Percentiles rank a stretch among this genome's conserved stretches.
Evolutionary conservation across 2,888 invertebrate species (phyloP).

Genomic region (Euplagia quadripunctaria): DNA sequence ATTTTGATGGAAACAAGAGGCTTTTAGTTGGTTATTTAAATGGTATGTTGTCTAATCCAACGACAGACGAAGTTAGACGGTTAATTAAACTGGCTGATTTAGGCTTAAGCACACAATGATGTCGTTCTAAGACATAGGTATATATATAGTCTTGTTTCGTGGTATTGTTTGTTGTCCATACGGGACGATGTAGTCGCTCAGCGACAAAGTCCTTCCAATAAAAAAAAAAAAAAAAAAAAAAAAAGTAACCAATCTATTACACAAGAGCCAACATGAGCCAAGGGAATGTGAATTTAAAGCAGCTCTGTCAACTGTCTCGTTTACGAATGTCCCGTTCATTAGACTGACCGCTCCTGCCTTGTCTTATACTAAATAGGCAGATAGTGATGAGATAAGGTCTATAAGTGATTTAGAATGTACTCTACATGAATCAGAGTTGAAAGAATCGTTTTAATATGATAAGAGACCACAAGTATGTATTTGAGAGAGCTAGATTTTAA

Average conservation of each 20-base stretch:
- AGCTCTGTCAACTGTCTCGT: conserved; percentile 23
- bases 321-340: conserved; percentile 40
- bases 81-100: too few relatives aligned
- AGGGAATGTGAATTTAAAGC: conserved; percentile 23
- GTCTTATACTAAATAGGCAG: conserved; percentile 40
- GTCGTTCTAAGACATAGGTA: too few relatives aligned
- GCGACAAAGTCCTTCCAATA: too few relatives aligned
- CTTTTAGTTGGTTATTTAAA: too few relatives aligned
- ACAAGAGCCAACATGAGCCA: conserved; percentile 16
- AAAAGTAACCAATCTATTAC: background rate
- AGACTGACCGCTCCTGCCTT: conserved; percentile 28
- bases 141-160: too few relatives aligned
- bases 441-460: conserved; percentile 17
- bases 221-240: too few relatives aligned
- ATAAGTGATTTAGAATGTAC: conserved; percentile 32
- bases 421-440: conserved; percentile 22
- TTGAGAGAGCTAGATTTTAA: background rate
- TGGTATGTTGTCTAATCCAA: too few relatives aligned
- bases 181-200: too few relatives aligned
- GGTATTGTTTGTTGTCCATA: too few relatives aligned
- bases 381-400: conserved; percentile 34
- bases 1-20: too few relatives aligned
- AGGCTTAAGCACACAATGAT: too few relatives aligned
- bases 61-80: too few relatives aligned
- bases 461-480: background rate